These are phyloP conservation scores for Cyanoramphus novaezelandiae DNA, from an alignment of 2,113 vertebrate species.

Conservation along the genomic window DNA sequence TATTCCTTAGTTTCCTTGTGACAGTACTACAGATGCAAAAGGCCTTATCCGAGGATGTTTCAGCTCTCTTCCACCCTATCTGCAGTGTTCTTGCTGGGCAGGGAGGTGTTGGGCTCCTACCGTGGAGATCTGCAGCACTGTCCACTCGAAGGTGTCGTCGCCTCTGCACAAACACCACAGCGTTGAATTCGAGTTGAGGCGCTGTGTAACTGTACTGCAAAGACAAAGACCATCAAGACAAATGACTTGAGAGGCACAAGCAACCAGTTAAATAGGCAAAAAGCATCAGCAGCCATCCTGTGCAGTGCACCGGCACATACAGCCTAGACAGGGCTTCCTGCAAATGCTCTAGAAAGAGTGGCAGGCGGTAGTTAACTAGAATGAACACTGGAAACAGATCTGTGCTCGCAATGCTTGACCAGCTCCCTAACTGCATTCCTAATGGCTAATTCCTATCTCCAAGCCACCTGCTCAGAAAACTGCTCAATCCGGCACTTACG, in stretches of 20 bases:
- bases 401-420: neutral
- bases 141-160: slow-evolving; percentile 88
- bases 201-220: slow-evolving; percentile 87
- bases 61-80: neutral
- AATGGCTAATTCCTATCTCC: neutral
- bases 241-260: neutral
- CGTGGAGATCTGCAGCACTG: slow-evolving; percentile 85
- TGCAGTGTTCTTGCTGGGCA: neutral
- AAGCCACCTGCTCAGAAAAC: neutral
- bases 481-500: neutral
- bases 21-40: neutral
- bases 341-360: neutral
- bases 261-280: neutral
- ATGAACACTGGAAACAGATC: neutral
- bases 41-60: neutral
- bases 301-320: fast-evolving
- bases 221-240: slow-evolving; percentile 35
- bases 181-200: slow-evolving; percentile 82
- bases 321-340: neutral
- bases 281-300: neutral
- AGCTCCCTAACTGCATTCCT: neutral
- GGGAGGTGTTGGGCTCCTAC: slow-evolving; percentile 65
- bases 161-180: slow-evolving; percentile 89
- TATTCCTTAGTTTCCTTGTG: neutral
- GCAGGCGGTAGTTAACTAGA: neutral